Conservation (phyloP, 2,888 invertebrate genomes). For the Parochlus steinenii region DNA sequence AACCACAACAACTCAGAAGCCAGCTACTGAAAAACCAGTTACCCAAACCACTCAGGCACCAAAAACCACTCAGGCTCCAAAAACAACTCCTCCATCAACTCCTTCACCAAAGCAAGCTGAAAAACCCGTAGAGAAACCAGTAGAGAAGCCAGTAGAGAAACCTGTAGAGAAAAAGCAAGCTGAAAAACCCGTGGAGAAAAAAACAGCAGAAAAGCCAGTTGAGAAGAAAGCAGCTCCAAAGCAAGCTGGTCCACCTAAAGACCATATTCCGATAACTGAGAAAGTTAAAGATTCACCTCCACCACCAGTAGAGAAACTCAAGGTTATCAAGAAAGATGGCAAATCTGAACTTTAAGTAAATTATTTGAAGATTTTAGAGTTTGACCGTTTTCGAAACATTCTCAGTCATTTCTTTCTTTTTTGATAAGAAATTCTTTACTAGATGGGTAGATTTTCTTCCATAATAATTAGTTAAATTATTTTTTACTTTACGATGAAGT, state of each 20-base stretch:
- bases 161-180: no score
- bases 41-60: constrained; percentile 14
- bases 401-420: no score
- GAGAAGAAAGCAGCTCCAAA: constrained; percentile 16
- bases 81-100: constrained; percentile 2
- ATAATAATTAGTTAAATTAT: no score
- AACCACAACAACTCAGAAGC: constrained; percentile 13
- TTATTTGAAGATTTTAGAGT: no score
- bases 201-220: constrained; percentile 15
- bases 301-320: constrained; percentile 31
- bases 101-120: constrained; percentile 15
- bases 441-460: no score
- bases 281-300: constrained; percentile 33
- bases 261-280: constrained; percentile 29
- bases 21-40: constrained; percentile 11
- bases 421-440: no score
- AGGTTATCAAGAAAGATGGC: constrained; percentile 34
- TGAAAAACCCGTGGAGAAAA: constrained; percentile 15
- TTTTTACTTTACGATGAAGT: no score
- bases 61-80: constrained; percentile 17
- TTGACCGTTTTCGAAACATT: no score
- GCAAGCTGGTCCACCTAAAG: constrained; percentile 14
- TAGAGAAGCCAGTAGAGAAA: no score
- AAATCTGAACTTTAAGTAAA: background rate
- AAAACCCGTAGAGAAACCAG: no score